Percentiles rank a stretch among this genome's conserved stretches.
phyloP scores from a whole-genome alignment of 53 echinoderm and acorn worm species.

The Echinometra lucunter region DNA sequence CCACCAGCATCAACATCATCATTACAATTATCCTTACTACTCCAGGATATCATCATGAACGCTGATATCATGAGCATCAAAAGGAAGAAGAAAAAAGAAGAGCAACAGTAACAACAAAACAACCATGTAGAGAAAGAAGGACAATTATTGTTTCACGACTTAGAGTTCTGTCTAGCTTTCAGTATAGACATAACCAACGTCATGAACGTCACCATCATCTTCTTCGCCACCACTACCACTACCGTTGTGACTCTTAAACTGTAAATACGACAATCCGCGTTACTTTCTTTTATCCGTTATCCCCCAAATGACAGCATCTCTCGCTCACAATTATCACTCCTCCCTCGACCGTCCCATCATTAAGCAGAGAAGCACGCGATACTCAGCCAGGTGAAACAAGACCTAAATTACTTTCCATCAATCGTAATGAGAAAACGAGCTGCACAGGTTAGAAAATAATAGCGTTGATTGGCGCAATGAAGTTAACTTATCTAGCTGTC shows the following conservation, averaged over 20 bases:
- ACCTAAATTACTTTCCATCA: slow-evolving; percentile 25
- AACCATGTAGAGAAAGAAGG: no score
- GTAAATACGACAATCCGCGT: no score
- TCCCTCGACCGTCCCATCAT: background rate
- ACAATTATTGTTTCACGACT: no score
- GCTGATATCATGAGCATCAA: no score
- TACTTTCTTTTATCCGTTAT: background rate
- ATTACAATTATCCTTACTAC: background rate
- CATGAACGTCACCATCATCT: background rate
- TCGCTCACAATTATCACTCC: background rate
- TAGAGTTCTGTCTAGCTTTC: no score
- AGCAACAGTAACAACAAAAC: no score
- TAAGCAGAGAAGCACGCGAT: slow-evolving; percentile 4
- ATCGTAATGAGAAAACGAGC: slow-evolving; percentile 4
- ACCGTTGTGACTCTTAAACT: background rate
- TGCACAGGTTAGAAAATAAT: slow-evolving; percentile 14
- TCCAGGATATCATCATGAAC: no score
- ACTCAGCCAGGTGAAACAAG: slow-evolving; percentile 16
- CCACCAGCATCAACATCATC: background rate
- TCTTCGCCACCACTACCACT: background rate
- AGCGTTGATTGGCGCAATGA: slow-evolving; percentile 13
- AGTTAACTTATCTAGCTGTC: slow-evolving; percentile 27
- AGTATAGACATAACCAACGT: no score
- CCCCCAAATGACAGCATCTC: background rate
- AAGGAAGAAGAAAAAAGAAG: no score